These are phyloP conservation scores for Tursiops truncatus DNA, from an alignment of 2,113 vertebrate species.

Conservation along the genomic window DNA sequence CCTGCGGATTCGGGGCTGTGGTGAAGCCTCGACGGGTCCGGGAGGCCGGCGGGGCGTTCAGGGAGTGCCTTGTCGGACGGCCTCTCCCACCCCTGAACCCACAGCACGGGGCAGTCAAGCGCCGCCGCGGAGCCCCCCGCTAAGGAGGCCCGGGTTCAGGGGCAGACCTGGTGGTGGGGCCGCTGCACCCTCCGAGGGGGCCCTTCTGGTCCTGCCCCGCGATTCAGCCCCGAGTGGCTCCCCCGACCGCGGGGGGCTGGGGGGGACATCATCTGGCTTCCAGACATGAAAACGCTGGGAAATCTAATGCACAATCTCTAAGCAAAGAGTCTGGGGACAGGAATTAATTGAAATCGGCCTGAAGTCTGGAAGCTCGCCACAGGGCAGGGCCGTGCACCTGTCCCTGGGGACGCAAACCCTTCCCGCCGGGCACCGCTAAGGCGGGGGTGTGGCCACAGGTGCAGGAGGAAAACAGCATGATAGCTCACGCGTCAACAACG, in stretches of 20 bases:
- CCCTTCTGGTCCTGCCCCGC: too few relatives aligned
- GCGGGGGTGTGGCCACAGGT: background rate
- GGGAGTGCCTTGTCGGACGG: background rate
- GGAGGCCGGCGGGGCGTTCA: background rate
- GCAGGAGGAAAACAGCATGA: too few relatives aligned
- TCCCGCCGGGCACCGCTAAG: too few relatives aligned
- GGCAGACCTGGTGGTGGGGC: too few relatives aligned
- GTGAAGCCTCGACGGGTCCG: background rate
- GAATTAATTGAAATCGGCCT: background rate
- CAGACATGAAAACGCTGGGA: background rate
- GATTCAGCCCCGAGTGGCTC: too few relatives aligned
- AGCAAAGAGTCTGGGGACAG: background rate
- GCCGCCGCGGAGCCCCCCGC: too few relatives aligned
- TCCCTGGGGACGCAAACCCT: too few relatives aligned
- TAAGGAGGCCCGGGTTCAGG: too few relatives aligned
- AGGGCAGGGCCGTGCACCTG: too few relatives aligned
- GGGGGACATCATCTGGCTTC: background rate
- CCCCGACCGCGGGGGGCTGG: too few relatives aligned
- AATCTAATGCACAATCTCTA: background rate
- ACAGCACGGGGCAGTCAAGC: too few relatives aligned
- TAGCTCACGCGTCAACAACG: fast-evolving
- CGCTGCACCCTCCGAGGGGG: too few relatives aligned
- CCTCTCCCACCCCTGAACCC: background rate
- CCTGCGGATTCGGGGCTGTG: background rate
- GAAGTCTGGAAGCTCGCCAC: background rate